These are phyloP conservation scores for Nannobrachium achirus DNA, from an alignment of 2,113 vertebrate genomes.

Conservation along the genomic window DNA sequence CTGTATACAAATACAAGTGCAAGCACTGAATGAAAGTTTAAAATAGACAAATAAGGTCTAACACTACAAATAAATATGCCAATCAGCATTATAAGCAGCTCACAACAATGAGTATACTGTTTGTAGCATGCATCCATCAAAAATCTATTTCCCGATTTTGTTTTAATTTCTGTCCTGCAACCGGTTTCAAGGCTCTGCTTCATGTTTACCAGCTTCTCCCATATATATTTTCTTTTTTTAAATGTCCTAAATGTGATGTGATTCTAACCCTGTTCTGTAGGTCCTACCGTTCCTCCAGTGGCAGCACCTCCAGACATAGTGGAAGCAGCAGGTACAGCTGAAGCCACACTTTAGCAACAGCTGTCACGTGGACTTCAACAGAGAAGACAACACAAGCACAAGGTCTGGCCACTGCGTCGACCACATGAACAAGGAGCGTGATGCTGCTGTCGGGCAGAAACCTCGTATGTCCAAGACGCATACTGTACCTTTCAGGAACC, in stretches of 20 bases:
- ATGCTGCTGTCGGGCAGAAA: no score
- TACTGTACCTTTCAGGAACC: no score
- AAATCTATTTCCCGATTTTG: no score
- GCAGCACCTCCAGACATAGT: constrained; percentile 90
- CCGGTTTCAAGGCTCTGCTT: background rate
- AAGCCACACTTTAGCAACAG: constrained; percentile 40
- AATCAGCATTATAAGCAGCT: no score
- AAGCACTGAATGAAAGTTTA: no score
- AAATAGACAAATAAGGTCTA: no score
- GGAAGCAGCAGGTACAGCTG: constrained; percentile 92
- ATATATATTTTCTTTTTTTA: background rate
- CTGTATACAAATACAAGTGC: no score
- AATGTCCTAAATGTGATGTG: background rate
- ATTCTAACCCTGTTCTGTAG: constrained; percentile 58
- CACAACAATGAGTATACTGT: no score
- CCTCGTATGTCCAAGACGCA: no score
- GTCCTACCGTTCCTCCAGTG: constrained; percentile 89
- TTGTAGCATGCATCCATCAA: background rate
- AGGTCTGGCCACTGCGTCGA: constrained; percentile 14
- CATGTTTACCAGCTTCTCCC: no score
- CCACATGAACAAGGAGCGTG: no score
- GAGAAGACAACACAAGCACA: constrained; percentile 27
- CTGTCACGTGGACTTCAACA: background rate
- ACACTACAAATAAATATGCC: no score
- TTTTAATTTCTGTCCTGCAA: background rate